Conservation (phyloP, 2,888 invertebrate species). For the Nasonia oneida region DNA sequence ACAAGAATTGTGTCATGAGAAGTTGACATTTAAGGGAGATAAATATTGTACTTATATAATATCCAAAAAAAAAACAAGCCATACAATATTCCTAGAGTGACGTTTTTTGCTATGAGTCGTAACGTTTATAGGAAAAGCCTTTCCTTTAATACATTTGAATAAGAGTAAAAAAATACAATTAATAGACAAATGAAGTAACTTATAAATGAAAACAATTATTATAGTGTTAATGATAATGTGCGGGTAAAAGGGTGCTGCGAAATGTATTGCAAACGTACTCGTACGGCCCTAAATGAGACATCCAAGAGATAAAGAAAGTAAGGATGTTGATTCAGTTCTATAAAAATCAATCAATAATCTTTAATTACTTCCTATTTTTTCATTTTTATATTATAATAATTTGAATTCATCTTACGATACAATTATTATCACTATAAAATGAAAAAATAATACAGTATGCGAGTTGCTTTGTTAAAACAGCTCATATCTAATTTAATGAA, state of each 20-base stretch:
- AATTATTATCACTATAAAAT: neutral
- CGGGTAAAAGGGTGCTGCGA: constrained; percentile 25
- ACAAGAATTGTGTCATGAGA: constrained; percentile 6
- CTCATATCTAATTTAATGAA: no score
- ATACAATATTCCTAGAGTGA: constrained; percentile 57
- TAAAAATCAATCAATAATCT: neutral
- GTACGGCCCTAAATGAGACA: constrained; percentile 20
- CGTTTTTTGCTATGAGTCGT: constrained; percentile 50
- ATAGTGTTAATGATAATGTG: constrained; percentile 42
- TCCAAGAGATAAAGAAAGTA: neutral
- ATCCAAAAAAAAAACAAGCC: constrained; percentile 34
- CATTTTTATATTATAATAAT: neutral
- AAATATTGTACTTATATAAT: constrained; percentile 30
- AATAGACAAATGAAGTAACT: constrained; percentile 36
- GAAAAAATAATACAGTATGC: no score
- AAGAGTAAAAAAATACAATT: constrained; percentile 36
- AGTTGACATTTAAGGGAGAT: constrained; percentile 21
- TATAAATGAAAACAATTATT: constrained; percentile 40
- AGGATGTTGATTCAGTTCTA: constrained; percentile 21
- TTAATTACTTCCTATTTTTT: neutral
- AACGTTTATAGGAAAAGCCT: constrained; percentile 54
- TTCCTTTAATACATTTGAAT: constrained; percentile 48
- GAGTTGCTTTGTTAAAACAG: no score
- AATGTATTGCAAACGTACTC: constrained; percentile 40
- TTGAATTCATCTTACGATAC: neutral